phyloP scores from a whole-genome alignment of 2,888 invertebrate species.

The Lordiphosa fenestrarum region DNA sequence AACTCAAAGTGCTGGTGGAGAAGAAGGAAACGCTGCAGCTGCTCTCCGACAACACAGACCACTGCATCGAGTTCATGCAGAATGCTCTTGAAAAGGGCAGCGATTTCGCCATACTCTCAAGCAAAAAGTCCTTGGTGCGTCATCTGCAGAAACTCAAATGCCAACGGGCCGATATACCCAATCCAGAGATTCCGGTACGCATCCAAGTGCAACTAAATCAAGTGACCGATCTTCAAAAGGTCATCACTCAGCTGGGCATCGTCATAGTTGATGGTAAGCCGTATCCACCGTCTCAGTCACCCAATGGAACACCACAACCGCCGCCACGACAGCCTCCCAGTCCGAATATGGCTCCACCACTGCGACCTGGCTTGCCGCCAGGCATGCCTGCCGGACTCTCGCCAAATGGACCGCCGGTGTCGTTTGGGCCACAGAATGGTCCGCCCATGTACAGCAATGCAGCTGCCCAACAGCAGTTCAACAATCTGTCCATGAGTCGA shows the following conservation, averaged over 20 bases:
- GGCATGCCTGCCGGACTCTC: constrained; percentile 78
- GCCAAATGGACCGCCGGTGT: constrained; percentile 75
- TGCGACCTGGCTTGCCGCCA: constrained; percentile 78
- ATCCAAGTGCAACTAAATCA: constrained; percentile 90
- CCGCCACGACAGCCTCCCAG: constrained; percentile 79
- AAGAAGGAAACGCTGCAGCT: constrained; percentile 91
- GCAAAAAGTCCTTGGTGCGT: constrained; percentile 88
- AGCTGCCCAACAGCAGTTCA: constrained; percentile 77
- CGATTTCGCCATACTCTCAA: constrained; percentile 91
- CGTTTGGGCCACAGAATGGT: constrained; percentile 76
- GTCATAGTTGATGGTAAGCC: constrained; percentile 92
- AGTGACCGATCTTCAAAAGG: constrained; percentile 89
- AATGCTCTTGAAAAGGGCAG: constrained; percentile 89
- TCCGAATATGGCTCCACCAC: constrained; percentile 79
- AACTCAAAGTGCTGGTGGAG: constrained; percentile 89
- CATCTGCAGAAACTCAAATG: constrained; percentile 91
- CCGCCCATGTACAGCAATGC: constrained; percentile 79
- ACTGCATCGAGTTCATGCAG: constrained; percentile 92
- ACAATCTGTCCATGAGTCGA: constrained; percentile 78
- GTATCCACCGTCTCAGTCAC: constrained; percentile 82
- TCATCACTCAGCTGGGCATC: constrained; percentile 88
- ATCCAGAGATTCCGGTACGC: constrained; percentile 93
- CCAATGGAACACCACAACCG: constrained; percentile 74
- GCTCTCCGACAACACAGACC: constrained; percentile 91
- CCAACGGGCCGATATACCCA: constrained; percentile 92